Base-by-base conservation (phyloP, 1,140 invertebrate genomes). In the Monomorium pharaonis region DNA sequence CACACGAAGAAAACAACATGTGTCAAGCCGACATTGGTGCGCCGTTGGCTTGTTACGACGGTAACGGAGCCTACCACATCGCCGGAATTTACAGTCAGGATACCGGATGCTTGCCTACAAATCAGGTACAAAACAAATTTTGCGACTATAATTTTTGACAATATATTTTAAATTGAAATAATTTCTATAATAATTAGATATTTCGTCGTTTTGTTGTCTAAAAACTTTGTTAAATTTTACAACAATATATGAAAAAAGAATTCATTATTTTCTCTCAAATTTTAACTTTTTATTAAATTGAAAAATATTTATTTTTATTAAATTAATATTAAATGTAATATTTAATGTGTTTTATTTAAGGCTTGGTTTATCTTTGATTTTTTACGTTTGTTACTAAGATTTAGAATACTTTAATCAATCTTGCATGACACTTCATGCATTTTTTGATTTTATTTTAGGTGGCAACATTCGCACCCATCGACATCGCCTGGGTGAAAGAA, bases 31-130 rank as follows among this genome's bases (percentile, higher is more conserved):
- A 98, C 92, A 95, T 96, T 56, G 98, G 98, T 27, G 97, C 97
- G 87, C 97, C 97, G 4, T 93, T 98, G 18, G 97, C 97, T 16
- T 98, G 98, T 92, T 96, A 96, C 7, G 96, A 95, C n/a, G 96
- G 96, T 16, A 96, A 97, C 72, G 96, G 96, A 6, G 95, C 94
- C 85, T 97, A 97, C 86, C 96, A 96, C 16, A 94, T 98, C n/a
- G 95, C 96, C 86, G 98, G 97, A 67, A 95, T 98, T 87, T 98
- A 97, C 93, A 97, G 96, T 54, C 97, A 96, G 95, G 97, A 98
- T 84, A 96, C 97, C 18, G 97, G 97, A 76, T 95, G 95, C 65
- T 70, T 92, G 4, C 92, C 95, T 21, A 94, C 94, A 10, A 94
- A 95, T 90, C 94, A 95, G 87, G 95, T 95, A 92, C 72, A 33